Evolutionary conservation across 2,113 vertebrate genomes (phyloP).

Genomic region (Erythrolamprus reginae): DNA sequence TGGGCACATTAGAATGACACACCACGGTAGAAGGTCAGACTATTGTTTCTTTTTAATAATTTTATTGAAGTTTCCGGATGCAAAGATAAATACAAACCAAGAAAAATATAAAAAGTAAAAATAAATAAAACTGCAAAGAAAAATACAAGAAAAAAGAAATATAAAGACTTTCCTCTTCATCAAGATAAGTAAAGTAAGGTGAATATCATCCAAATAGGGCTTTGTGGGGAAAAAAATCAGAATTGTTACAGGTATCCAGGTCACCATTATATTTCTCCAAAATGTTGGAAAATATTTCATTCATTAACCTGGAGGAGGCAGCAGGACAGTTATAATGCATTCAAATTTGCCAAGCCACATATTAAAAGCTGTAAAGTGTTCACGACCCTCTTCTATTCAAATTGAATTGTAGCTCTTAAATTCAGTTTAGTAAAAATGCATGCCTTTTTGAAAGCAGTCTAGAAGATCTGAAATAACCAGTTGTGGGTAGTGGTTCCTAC

Average conservation of each 20-base stretch:
- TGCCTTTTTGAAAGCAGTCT: not conserved
- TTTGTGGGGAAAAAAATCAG: not conserved
- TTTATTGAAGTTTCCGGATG: no score
- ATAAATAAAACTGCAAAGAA: no score
- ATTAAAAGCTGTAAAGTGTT: not conserved
- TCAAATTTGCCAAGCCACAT: not conserved
- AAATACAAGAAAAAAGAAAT: no score
- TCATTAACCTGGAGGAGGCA: not conserved
- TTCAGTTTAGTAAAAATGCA: not conserved
- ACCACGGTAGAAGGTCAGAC: not conserved
- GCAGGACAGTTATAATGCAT: not conserved
- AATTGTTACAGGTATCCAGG: not conserved
- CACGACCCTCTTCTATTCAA: not conserved
- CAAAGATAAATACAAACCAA: no score
- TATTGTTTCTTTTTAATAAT: not conserved
- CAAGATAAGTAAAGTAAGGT: no score
- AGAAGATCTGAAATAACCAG: not conserved
- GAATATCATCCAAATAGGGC: not conserved
- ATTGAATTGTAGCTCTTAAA: not conserved
- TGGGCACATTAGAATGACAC: not conserved
- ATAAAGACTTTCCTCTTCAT: no score
- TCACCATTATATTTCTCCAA: not conserved
- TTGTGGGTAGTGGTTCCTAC: not conserved
- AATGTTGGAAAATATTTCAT: not conserved
- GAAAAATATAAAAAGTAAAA: no score